These are phyloP conservation scores for Tanaodytes sp. DNA, from an alignment of 2,888 invertebrate genomes.

Conservation along the genomic window DNA sequence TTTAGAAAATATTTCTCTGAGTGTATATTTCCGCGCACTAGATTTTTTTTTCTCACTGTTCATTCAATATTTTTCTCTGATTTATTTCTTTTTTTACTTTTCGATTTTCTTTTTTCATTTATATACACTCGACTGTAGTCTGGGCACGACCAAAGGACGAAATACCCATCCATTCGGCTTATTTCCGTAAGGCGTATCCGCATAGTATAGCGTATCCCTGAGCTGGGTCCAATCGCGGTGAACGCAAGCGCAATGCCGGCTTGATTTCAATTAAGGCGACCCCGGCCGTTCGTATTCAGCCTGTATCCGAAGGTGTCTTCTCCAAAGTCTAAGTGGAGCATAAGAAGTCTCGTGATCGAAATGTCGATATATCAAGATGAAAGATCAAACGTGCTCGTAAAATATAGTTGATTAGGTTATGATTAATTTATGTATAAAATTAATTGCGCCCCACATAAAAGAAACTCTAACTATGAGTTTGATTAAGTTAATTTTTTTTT, in stretches of 20 bases:
- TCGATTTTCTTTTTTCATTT: constrained; percentile 5
- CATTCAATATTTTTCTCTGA: too few species aligned
- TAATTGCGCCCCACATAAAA: too few species aligned
- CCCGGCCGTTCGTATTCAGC: constrained; percentile 56
- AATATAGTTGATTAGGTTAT: too few species aligned
- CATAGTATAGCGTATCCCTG: constrained; percentile 31
- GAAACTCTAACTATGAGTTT: too few species aligned
- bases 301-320: constrained; percentile 26
- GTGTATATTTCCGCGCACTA: too few species aligned
- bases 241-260: constrained; percentile 53
- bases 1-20: too few species aligned
- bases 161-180: constrained; percentile 46
- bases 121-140: constrained; percentile 17
- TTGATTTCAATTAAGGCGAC: constrained; percentile 62
- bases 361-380: constrained; percentile 2
- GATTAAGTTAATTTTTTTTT: too few species aligned
- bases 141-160: constrained; percentile 30
- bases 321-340: constrained; percentile 33
- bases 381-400: too few species aligned
- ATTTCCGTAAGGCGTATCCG: constrained; percentile 51
- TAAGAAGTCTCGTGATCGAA: constrained; percentile 11
- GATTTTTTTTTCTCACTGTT: constrained; percentile 1
- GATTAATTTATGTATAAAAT: too few species aligned
- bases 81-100: background rate
- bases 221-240: constrained; percentile 31